phyloP scores from a whole-genome alignment of 2,113 vertebrate species.

The Coptodon bakossiorum region DNA sequence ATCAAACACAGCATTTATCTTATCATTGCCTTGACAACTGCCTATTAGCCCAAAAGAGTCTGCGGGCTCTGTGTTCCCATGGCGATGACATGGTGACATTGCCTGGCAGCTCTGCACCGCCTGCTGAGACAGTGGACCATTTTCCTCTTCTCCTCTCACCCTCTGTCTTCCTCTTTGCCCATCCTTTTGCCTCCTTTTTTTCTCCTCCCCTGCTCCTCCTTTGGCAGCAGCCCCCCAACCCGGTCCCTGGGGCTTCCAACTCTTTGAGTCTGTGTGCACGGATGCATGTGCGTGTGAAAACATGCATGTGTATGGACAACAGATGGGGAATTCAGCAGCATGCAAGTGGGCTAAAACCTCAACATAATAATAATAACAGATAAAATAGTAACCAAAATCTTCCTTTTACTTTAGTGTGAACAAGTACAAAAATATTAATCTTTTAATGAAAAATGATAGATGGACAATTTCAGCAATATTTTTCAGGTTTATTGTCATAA shows the following conservation, averaged over 20 bases:
- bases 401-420: not conserved
- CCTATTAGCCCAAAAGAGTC: slow-evolving; percentile 71
- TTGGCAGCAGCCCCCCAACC: not conserved
- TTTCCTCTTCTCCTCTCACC: slow-evolving; percentile 26
- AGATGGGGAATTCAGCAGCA: slow-evolving; percentile 9
- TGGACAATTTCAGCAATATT: not conserved
- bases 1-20: slow-evolving; percentile 74
- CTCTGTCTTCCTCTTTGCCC: slow-evolving; percentile 10
- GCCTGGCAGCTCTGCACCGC: slow-evolving; percentile 57
- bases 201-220: not conserved
- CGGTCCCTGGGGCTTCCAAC: not conserved
- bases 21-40: slow-evolving; percentile 76
- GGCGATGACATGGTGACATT: slow-evolving; percentile 74
- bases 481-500: not conserved
- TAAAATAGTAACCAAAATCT: not conserved
- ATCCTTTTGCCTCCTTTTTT: not conserved
- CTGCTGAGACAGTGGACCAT: slow-evolving; percentile 49
- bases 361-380: not conserved
- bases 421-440: not conserved
- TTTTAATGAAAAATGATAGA: not conserved
- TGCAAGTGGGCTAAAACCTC: not conserved
- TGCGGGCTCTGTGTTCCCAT: slow-evolving; percentile 53
- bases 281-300: not conserved
- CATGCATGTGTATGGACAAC: not conserved
- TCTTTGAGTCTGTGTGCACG: slow-evolving; percentile 1